Percentiles rank a stretch among this genome's conserved stretches.
Conservation (phyloP, 2,113 vertebrate genomes). For the Sorex fumeus region DNA sequence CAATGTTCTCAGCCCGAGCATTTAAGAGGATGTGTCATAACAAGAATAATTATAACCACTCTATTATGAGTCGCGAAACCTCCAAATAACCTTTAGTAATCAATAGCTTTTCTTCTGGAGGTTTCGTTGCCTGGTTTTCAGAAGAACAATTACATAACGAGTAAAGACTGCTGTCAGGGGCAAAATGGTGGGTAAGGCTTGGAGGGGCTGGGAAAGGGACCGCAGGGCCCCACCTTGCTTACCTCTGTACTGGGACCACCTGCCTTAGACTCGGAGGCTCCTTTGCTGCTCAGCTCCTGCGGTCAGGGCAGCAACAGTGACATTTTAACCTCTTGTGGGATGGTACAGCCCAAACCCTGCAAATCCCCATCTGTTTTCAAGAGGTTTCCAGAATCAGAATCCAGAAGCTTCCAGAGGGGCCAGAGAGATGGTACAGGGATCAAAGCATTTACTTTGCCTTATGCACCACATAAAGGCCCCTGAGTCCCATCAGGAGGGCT, state of each 20-base stretch:
- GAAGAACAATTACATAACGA: conserved; percentile 75
- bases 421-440: background rate
- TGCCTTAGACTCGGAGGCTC: background rate
- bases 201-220: background rate
- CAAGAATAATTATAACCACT: conserved; percentile 78
- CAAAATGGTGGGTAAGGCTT: background rate
- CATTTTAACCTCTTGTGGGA: background rate
- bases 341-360: background rate
- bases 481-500: too few species aligned
- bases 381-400: background rate
- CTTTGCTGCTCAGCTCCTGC: background rate
- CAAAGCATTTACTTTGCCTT: background rate
- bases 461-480: too few species aligned
- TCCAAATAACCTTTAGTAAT: conserved; percentile 83
- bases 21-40: conserved; percentile 78
- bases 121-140: conserved; percentile 69
- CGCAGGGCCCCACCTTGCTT: background rate
- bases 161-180: background rate
- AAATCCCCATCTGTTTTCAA: conserved; percentile 33
- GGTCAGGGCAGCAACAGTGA: background rate
- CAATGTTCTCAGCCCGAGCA: conserved; percentile 75
- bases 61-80: conserved; percentile 67
- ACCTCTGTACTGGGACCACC: background rate
- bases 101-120: conserved; percentile 78
- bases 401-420: background rate